Conservation (phyloP, 2,797 vertebrate genomes). For the Knipowitschia caucasica region DNA sequence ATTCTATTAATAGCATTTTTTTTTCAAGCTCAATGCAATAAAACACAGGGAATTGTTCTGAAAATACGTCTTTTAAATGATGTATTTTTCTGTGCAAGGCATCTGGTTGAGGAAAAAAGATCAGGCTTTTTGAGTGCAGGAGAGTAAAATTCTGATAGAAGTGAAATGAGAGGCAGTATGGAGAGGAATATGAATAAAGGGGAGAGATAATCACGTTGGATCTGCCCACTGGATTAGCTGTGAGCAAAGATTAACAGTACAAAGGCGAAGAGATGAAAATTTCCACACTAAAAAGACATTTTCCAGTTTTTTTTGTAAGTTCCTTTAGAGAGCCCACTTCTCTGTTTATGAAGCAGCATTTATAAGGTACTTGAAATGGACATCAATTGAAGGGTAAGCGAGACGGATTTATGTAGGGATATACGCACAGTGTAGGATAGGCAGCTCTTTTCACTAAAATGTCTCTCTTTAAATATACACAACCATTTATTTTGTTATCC, state of each 20-base stretch:
- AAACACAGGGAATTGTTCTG: constrained; percentile 32
- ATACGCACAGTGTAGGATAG: constrained; percentile 37
- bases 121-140: constrained; percentile 31
- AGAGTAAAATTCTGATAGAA: constrained; percentile 35
- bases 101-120: constrained; percentile 13
- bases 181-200: constrained; percentile 70
- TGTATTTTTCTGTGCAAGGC: constrained; percentile 42
- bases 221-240: constrained; percentile 76
- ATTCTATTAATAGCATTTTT: constrained; percentile 63
- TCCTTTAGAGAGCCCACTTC: constrained; percentile 51
- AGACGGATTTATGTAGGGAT: constrained; percentile 44
- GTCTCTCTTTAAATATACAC: constrained; percentile 13
- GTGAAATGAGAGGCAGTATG: constrained; percentile 53
- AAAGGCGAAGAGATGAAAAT: constrained; percentile 57
- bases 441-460: constrained; percentile 8
- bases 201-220: constrained; percentile 69
- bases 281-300: constrained; percentile 35
- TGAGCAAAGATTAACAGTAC: constrained; percentile 71
- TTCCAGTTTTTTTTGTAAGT: constrained; percentile 51
- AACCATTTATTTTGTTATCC: too few species aligned
- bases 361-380: constrained; percentile 23
- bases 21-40: constrained; percentile 50
- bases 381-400: constrained; percentile 27
- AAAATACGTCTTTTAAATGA: constrained; percentile 37
- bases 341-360: constrained; percentile 56